A percentile compares a stretch with the other conserved stretches of the same genome.
phyloP scores from a whole-genome alignment of 2,113 vertebrate genomes.

The Neoarius graeffei region DNA sequence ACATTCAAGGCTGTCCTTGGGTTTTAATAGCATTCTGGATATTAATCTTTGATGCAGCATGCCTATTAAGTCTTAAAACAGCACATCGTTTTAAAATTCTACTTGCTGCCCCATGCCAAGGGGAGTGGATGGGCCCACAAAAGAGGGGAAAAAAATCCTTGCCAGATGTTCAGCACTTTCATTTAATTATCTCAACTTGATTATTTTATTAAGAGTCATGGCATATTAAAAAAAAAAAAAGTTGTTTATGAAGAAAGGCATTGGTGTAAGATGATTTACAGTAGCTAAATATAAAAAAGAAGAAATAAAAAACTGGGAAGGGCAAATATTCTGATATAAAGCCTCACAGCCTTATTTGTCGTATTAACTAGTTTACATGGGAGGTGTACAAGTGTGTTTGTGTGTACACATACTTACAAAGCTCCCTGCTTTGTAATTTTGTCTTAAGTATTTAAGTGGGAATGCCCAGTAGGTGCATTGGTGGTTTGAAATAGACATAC shows the following conservation, averaged over 20 bases:
- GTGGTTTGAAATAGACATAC: neutral
- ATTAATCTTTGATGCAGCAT: conserved; percentile 75
- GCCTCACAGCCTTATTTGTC: neutral
- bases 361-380: conserved; percentile 29
- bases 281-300: neutral
- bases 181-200: conserved; percentile 65
- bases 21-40: conserved; percentile 79
- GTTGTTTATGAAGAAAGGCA: conserved; percentile 67
- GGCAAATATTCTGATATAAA: conserved; percentile 4
- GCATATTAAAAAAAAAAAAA: conserved; percentile 61
- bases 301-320: neutral
- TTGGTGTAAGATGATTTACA: conserved; percentile 28
- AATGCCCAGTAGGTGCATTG: neutral
- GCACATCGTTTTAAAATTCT: conserved; percentile 66
- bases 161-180: conserved; percentile 65
- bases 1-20: conserved; percentile 77
- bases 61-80: conserved; percentile 71
- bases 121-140: neutral
- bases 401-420: conserved; percentile 8
- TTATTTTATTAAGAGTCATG: conserved; percentile 60
- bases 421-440: neutral
- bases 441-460: neutral
- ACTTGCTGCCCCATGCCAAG: conserved; percentile 66
- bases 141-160: conserved; percentile 7
- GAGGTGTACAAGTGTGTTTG: conserved; percentile 22